Evolutionary conservation across 2,113 vertebrate species (phyloP).

Genomic region (Spheniscus mendiculus): DNA sequence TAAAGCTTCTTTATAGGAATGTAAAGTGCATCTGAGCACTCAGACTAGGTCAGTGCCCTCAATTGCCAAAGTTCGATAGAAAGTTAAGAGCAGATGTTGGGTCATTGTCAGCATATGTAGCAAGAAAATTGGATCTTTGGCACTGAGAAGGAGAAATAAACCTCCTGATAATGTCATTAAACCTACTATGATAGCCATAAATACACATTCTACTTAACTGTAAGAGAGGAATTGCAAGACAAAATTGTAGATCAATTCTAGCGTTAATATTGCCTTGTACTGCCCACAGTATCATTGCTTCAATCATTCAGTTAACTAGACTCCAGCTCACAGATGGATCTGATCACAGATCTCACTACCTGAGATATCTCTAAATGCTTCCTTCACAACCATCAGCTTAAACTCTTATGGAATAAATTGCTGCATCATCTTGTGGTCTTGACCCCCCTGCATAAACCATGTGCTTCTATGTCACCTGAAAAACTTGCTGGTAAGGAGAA

Average conservation of each 20-base stretch:
- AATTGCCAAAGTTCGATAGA: background rate
- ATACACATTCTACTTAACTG: background rate
- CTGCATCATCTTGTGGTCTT: background rate
- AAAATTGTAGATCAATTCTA: background rate
- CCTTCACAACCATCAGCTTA: background rate
- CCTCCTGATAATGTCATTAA: background rate
- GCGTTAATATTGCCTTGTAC: background rate
- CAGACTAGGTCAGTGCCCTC: constrained; percentile 37
- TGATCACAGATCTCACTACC: background rate
- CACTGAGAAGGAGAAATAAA: background rate
- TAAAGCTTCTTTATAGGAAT: constrained; percentile 17
- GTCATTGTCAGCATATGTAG: background rate
- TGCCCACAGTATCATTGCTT: background rate
- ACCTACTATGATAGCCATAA: background rate
- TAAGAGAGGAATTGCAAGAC: background rate
- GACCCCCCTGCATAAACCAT: background rate
- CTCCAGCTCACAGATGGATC: background rate
- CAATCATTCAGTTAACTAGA: background rate
- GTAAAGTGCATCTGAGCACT: background rate
- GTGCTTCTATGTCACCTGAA: background rate
- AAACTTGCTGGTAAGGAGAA: background rate
- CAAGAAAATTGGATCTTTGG: constrained; percentile 3
- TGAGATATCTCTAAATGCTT: background rate
- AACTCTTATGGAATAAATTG: background rate
- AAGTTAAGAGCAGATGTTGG: constrained; percentile 18